A percentile compares a stretch with the other conserved stretches of the same genome.
These are phyloP conservation scores for Diacarnus erythraeanus DNA, from an alignment of 37 sponge, comb jelly and placozoan species.

Conservation along the genomic window DNA sequence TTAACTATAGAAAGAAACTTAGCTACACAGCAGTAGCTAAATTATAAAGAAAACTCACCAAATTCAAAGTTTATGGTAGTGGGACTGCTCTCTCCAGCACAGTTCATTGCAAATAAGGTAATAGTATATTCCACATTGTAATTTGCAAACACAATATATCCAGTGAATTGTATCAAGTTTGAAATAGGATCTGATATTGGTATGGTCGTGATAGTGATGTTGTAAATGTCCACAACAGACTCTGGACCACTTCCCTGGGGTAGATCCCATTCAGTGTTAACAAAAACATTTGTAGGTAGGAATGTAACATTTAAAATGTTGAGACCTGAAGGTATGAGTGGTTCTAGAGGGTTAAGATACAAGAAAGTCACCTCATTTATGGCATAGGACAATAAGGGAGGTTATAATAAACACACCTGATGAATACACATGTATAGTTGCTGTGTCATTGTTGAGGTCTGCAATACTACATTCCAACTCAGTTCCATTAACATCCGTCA, in stretches of 20 bases:
- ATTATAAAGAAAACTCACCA: neutral
- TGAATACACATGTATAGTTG: neutral
- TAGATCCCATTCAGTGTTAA: neutral
- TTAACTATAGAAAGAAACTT: neutral
- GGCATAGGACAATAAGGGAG: neutral
- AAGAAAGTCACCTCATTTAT: neutral
- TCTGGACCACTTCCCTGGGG: neutral
- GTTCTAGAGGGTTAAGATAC: no score
- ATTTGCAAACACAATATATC: neutral
- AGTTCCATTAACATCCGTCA: neutral
- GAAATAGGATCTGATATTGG: neutral
- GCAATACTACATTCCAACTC: neutral
- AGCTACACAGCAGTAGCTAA: neutral
- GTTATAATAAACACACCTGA: neutral
- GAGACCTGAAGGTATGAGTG: no score
- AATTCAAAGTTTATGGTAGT: neutral
- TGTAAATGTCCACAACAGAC: neutral
- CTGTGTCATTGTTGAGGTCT: neutral
- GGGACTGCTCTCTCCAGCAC: neutral
- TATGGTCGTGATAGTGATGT: neutral
- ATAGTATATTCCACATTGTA: neutral
- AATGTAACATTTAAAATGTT: no score
- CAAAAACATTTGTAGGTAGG: neutral
- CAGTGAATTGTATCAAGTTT: neutral
- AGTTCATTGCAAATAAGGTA: neutral